Percentiles rank a stretch among this genome's conserved stretches.
Conservation (phyloP, 2,797 vertebrate species). For the Galago senegalensis region DNA sequence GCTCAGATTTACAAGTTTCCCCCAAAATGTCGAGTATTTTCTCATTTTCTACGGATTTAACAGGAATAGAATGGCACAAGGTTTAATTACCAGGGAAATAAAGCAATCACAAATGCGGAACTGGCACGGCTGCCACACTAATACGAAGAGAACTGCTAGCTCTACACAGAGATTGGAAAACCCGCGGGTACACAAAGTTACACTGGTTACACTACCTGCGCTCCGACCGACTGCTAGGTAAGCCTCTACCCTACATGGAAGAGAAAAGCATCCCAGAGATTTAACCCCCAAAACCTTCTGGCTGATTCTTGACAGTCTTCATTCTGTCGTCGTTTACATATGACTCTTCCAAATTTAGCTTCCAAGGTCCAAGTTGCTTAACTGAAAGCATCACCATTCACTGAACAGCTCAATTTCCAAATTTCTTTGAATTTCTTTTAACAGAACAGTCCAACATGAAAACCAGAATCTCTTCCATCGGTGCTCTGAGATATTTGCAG, state of each 20-base stretch:
- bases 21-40: slow-evolving; percentile 97
- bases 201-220: slow-evolving; percentile 82
- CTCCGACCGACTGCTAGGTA: slow-evolving; percentile 79
- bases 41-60: slow-evolving; percentile 99
- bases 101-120: slow-evolving; percentile 97
- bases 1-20: slow-evolving; percentile 99
- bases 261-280: slow-evolving; percentile 88
- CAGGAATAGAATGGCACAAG: slow-evolving; percentile 99
- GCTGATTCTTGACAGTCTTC: slow-evolving; percentile 90
- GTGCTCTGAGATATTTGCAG: slow-evolving; percentile 85
- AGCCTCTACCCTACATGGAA: slow-evolving; percentile 90
- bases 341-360: slow-evolving; percentile 90
- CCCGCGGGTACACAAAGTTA: slow-evolving; percentile 90
- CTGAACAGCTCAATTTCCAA: slow-evolving; percentile 85
- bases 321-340: slow-evolving; percentile 83
- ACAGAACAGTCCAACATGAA: slow-evolving; percentile 88
- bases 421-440: slow-evolving; percentile 87
- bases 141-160: slow-evolving; percentile 90
- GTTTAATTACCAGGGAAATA: slow-evolving; percentile 99
- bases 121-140: slow-evolving; percentile 95
- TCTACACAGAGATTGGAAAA: slow-evolving; percentile 94
- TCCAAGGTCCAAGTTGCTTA: slow-evolving; percentile 89
- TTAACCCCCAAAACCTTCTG: slow-evolving; percentile 89
- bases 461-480: slow-evolving; percentile 87
- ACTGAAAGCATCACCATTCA: slow-evolving; percentile 87